Evolutionary conservation across 2,888 invertebrate genomes (phyloP), one percentile per base, ranked within the genome.

Genomic region (Loripinus fragilis): DNA sequence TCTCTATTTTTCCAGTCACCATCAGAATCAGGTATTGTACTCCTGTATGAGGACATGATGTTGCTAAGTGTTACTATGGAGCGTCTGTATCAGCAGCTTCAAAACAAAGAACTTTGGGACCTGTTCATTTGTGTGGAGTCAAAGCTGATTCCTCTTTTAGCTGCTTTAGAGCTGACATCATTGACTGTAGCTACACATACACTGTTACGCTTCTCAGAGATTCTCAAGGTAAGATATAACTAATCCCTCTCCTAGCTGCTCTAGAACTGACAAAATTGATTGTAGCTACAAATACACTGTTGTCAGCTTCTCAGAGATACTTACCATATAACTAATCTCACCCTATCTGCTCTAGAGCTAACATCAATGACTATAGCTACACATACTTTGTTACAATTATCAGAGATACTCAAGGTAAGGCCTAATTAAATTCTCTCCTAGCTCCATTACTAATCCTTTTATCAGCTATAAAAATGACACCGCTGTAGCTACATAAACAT

Each of bases 281-380:
- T 55, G 82, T 92, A 17, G 88, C 91, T 67, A 85, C 83, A 2
- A 76, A 87, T 5, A 83, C 80, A 48, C 80, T 92, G 28, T 35
- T 87, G 7, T 78, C 80, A 81, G 64, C 90, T 88, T 74, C 74
- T 90, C 90, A 7, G 83, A 87, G 55, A 67, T 90, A 25, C 85
- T 92, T 20, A 90, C 90, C 87, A 89, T 87, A 66, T 85, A 83
- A 38, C 85, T 92, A 25, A 81, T 83, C 1, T 88, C 90, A 7
- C 33, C 92, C 74, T 92, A 42, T 90, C 91, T 28, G 78, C 75
- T n/a, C 90, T 92, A 90, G 90, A 92, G 73, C 71, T 81, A 35
- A 83, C 86, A 45, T 67, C 85, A 28, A 70, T 92, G 41, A 73
- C 79, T 55, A 81, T 92, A 17, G 88, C 91, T 67, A 85, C 83